Evolutionary conservation across 2,797 vertebrate genomes (phyloP).

Genomic region (Melanotaenia parkinsoni): DNA sequence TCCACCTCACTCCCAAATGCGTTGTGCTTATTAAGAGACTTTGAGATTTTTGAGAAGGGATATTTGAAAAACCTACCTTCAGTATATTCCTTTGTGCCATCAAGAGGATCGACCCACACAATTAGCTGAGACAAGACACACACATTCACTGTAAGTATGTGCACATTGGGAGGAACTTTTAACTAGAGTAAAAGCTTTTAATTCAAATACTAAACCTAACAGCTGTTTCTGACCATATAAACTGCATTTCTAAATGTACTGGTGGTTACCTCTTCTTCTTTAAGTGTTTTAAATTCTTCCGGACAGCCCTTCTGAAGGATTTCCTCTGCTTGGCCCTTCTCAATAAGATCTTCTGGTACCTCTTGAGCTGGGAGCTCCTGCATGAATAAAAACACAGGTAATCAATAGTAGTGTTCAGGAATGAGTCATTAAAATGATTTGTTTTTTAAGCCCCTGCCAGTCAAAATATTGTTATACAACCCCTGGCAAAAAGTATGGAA

Average conservation of each 20-base stretch:
- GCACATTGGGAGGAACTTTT: not conserved
- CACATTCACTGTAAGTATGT: constrained; percentile 8
- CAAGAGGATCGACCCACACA: constrained; percentile 97
- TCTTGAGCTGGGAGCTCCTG: constrained; percentile 89
- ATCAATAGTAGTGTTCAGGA: not conserved
- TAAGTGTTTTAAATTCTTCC: constrained; percentile 85
- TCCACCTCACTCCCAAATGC: not conserved
- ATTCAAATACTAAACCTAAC: not conserved
- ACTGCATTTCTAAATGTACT: not conserved
- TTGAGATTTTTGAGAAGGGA: not conserved
- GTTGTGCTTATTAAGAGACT: not conserved
- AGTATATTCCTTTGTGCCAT: constrained; percentile 98
- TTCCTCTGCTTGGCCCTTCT: constrained; percentile 87
- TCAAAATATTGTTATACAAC: not conserved
- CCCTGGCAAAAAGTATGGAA: no score
- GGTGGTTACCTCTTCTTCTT: constrained; percentile 91
- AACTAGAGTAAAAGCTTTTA: not conserved
- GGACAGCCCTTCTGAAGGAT: constrained; percentile 91
- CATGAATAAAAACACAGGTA: not conserved
- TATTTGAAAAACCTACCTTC: constrained; percentile 85
- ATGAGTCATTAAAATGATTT: not conserved
- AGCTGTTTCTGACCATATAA: not conserved
- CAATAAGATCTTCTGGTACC: constrained; percentile 89
- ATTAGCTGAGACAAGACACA: constrained; percentile 85
- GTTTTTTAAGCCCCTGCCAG: not conserved